Conservation (phyloP, 2,888 invertebrate species). For the Carterocephalus palaemon region DNA sequence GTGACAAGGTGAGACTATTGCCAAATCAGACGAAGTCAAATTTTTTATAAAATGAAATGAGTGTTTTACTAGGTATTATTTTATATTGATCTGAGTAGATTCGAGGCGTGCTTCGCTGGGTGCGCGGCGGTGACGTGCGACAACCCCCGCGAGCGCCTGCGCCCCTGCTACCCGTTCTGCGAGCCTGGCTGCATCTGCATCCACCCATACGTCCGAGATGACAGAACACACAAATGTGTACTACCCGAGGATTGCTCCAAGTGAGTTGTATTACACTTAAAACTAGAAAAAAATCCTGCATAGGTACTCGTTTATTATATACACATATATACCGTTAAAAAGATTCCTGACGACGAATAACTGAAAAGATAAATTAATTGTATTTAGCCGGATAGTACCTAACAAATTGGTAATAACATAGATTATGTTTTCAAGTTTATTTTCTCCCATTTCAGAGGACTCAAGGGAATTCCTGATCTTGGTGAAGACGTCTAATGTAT, state of each 20-base stretch:
- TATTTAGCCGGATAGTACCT: too few relatives aligned
- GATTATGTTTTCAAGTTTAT: too few relatives aligned
- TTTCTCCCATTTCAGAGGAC: constrained; percentile 57
- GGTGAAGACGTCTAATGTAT: constrained; percentile 47
- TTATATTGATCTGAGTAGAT: constrained; percentile 36
- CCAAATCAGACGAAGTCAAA: too few relatives aligned
- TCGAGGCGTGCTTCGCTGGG: constrained; percentile 67
- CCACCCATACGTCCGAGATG: constrained; percentile 65
- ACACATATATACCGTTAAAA: too few relatives aligned
- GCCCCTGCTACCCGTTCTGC: constrained; percentile 72
- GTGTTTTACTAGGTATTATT: not conserved
- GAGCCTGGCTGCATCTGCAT: constrained; percentile 68
- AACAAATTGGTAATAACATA: too few relatives aligned
- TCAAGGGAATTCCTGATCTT: constrained; percentile 70
- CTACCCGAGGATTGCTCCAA: constrained; percentile 68
- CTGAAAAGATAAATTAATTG: not conserved
- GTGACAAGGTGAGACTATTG: too few relatives aligned
- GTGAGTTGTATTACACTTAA: constrained; percentile 39
- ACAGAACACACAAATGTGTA: constrained; percentile 72
- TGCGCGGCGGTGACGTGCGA: constrained; percentile 70
- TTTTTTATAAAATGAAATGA: too few relatives aligned
- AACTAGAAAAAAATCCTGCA: too few relatives aligned
- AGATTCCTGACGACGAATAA: not conserved
- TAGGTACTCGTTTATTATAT: too few relatives aligned
- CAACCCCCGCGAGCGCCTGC: constrained; percentile 68